Percentiles rank a stretch among this genome's conserved stretches.
Evolutionary conservation across 1,140 invertebrate species (phyloP).

Genomic region (Dendroctonus valens): DNA sequence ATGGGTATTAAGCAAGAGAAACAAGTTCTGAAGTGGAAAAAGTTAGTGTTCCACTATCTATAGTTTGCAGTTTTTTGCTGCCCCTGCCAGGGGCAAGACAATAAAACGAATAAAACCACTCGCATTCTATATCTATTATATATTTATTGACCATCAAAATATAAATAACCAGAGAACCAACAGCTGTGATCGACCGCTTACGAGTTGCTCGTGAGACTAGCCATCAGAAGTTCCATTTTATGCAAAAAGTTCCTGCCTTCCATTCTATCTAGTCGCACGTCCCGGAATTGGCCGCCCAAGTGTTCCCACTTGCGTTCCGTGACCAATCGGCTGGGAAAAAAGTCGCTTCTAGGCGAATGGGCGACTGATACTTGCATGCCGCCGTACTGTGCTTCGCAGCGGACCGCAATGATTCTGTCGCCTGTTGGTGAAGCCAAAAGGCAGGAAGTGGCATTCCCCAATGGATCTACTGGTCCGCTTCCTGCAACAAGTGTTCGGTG

Average conservation of each 20-base stretch:
- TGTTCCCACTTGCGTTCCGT: conserved; percentile 90
- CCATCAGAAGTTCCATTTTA: conserved; percentile 96
- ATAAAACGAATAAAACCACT: no score
- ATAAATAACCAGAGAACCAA: no score
- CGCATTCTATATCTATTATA: no score
- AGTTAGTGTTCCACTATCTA: no score
- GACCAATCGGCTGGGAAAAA: conserved; percentile 81
- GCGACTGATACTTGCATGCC: conserved; percentile 72
- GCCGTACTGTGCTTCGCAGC: conserved; percentile 74
- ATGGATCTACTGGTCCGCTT: conserved; percentile 77
- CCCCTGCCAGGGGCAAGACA: no score
- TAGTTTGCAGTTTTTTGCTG: no score
- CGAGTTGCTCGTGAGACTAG: conserved; percentile 71
- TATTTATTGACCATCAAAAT: no score
- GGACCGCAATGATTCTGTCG: conserved; percentile 80
- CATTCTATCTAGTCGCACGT: conserved; percentile 90
- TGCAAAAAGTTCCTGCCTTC: conserved; percentile 96
- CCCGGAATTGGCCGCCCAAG: conserved; percentile 84
- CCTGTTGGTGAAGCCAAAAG: conserved; percentile 83
- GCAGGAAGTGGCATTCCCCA: conserved; percentile 86
- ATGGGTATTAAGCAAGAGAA: no score
- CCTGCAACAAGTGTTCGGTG: conserved; percentile 30
- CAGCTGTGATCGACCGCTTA: conserved; percentile 33
- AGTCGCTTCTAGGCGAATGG: conserved; percentile 81
- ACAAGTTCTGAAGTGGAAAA: no score